Evolutionary conservation across 2,888 invertebrate species (phyloP), one percentile per base, ranked within the genome.

Genomic region (Apodemia hepburni): DNA sequence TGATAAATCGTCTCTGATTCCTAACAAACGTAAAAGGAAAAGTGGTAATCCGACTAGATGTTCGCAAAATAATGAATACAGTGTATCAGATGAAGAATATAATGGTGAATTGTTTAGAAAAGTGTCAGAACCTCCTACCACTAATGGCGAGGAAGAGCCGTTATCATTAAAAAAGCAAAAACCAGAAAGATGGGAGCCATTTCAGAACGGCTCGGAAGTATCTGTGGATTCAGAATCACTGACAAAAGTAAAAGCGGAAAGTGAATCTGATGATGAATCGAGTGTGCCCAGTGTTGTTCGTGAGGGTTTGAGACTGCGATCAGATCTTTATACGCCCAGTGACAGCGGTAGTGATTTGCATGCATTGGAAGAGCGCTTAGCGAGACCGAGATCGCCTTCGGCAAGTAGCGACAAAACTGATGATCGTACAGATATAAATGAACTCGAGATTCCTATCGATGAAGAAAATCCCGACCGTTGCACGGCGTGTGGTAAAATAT

Each of bases 391-490:
- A 59, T 87, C 90, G 4, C 89, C 86, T 1, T 88, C 89, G 59
- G 84, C 85, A n/a, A 82, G 85, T 76, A 89, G 89, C 68, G 89
- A 91, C 69, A 79, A 79, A 59, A 85, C 85, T 49, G 90, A 88
- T 70, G 88, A 85, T 62, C 72, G 87, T 73, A 66, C 82, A 59
- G 89, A 92, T 68, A 73, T 90, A 65, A 85, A 89, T 72, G 85
- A 95, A 91, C 87, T 92, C 68, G 97, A 97, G 75, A 95, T 97
- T 66, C 97, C 97, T 18, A 94, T 97, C 65, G 97, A 97, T 84
- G 96, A 96, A 76, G 97, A 97, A 74, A 97, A 97, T 81, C 97
- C 97, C 2, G 93, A 96, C 66, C 92, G 95, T 66, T 98, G 98
- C 84, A 95, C 96, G 1, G 96, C 96, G 35, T 98, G 98, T 80